phyloP scores from a whole-genome alignment of 2,113 vertebrate species.

The Probosciger aterrimus region DNA sequence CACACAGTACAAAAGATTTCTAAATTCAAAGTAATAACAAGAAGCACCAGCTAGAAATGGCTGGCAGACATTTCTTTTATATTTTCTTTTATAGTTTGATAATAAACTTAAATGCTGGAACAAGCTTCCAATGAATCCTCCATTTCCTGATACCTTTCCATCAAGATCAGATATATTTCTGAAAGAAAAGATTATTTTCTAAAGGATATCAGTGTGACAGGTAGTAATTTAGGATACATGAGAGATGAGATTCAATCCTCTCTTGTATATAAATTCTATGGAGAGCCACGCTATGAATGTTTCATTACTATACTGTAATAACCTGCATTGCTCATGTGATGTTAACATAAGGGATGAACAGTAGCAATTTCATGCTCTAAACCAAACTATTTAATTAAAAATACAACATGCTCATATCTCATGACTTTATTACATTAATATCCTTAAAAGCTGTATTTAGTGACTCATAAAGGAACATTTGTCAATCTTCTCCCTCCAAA shows the following conservation, averaged over 20 bases:
- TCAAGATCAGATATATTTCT: neutral
- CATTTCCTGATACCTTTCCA: neutral
- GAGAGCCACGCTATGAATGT: neutral
- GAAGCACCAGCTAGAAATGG: neutral
- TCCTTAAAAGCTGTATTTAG: neutral
- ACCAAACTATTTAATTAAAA: constrained; percentile 5
- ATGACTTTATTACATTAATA: neutral
- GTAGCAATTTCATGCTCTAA: neutral
- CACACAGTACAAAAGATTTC: neutral
- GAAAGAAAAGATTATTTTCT: neutral
- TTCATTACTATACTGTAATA: neutral
- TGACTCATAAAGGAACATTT: neutral
- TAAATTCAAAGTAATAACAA: neutral
- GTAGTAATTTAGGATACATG: neutral
- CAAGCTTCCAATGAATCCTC: neutral
- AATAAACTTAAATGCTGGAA: neutral
- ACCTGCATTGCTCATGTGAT: neutral
- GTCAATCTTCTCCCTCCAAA: neutral
- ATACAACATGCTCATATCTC: neutral
- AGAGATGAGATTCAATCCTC: neutral
- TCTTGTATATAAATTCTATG: neutral
- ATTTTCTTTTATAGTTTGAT: neutral
- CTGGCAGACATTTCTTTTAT: neutral
- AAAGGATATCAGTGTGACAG: neutral
- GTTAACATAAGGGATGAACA: neutral